Evolutionary conservation across 2,888 invertebrate species (phyloP), one percentile per base, ranked within the genome.

Genomic region (Molanna angustata): DNA sequence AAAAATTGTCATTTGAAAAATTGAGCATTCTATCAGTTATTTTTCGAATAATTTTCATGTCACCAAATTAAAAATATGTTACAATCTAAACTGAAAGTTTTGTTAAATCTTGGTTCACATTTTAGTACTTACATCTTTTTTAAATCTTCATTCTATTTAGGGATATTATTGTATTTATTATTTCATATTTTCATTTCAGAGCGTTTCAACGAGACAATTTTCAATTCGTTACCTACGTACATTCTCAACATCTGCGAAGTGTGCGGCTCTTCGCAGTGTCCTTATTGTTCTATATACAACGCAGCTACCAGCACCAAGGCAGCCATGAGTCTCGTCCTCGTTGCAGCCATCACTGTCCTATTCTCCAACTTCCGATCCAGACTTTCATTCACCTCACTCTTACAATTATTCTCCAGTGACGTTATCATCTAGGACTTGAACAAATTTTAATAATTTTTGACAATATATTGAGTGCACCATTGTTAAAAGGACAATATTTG

Each of bases 241-340:
- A 78, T 90, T 19, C 75, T 94, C 54, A 93, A 93, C 69, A 93
- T 94, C 61, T 94, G 94, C 70, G 93, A 94, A 68, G 94, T 94
- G 4, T 94, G 94, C 68, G 94, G 94, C 54, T 94, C 93, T 47
- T 94, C 93, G 39, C 94, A 94, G 69, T 94, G 94, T 67, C 93
- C 94, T 0, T 94, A 94, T 72, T 94, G 94, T 70, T 84, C 88
- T 45, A 88, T 91, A 61, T 92, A 90, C 73, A 92, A 90, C 69
- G 70, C 78, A 2, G 85, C 83, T 3, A 57, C 71, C 1, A 65
- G 69, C 1, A 62, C 65, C 32, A 67, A 60, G 7, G 61, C 66
- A 2, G 60, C 69, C 17, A 59, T 67, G 20, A 54, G 64, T 32
- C 18, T 58, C 7, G 4, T 60, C 1, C 21, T 55, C 16, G 16